Evolutionary conservation across 1,140 invertebrate genomes (phyloP).

Genomic region (Penaeus indicus): DNA sequence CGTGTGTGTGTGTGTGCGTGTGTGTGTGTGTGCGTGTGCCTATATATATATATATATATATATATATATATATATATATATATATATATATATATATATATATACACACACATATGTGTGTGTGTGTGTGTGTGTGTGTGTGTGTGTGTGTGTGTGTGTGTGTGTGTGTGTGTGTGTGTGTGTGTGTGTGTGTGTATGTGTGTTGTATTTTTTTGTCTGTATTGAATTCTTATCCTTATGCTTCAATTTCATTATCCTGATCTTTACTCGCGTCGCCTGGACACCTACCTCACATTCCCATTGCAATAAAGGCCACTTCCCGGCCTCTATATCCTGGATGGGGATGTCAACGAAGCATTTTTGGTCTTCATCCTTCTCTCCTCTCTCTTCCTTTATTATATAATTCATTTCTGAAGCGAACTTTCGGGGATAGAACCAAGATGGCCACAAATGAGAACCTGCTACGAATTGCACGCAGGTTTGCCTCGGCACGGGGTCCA

Average conservation of each 20-base stretch:
- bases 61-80: too few relatives aligned
- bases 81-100: too few relatives aligned
- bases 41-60: too few relatives aligned
- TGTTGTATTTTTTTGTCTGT: neutral
- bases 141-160: too few relatives aligned
- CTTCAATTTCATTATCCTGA: neutral
- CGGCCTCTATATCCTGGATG: conserved; percentile 58
- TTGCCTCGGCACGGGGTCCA: conserved; percentile 67
- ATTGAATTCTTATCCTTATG: too few relatives aligned
- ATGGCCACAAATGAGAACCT: conserved; percentile 68
- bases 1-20: too few relatives aligned
- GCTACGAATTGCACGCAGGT: conserved; percentile 66
- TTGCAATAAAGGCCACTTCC: conserved; percentile 63
- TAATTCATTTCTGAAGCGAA: conserved; percentile 67
- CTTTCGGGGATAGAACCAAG: conserved; percentile 67
- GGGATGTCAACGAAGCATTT: conserved; percentile 64
- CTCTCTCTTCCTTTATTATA: neutral
- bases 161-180: too few relatives aligned
- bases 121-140: too few relatives aligned
- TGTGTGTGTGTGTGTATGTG: too few relatives aligned
- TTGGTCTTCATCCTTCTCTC: neutral
- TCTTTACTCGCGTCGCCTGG: too few relatives aligned
- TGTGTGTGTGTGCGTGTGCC: too few relatives aligned
- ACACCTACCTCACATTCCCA: conserved; percentile 66
- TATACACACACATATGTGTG: too few relatives aligned